Evolutionary conservation across 1,140 invertebrate species (phyloP), one percentile per base, ranked within the genome.

Genomic region (Drosophila parabipectinata): DNA sequence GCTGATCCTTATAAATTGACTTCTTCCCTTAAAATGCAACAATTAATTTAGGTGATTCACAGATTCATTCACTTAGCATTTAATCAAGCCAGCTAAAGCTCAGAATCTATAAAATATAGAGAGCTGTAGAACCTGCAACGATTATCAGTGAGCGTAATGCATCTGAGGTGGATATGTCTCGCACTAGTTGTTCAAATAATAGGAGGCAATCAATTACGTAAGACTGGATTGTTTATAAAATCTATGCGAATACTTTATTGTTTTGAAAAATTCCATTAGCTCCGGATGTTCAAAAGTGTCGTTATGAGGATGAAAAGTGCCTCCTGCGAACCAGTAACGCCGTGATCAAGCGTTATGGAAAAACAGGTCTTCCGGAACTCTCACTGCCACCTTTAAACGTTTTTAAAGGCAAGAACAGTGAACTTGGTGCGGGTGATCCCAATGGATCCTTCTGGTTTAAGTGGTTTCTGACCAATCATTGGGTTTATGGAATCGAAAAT

Each of bases 131-230:
- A 24, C 8, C 6, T 4, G 18, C 8, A 24, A 10, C 3, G 15
- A 8, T 12, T 26, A 15, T 12, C 28, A 62, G 58, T 45, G n/a
- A 14, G 6, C 44, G 54, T n/a, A 63, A 64, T 32, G 24, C 14
- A 64, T 15, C 34, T 63, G 0, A 32, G 44, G n/a, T 10, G 28
- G 18, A 15, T 30, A 34, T 57, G 8, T 14, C 21, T 48, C 14
- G 10, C 9, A 32, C 1, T 56, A 34, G n/a, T 57, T 18, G 39
- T 24, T 26, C 21, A 34, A 18, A 39, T 47, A 12, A 26, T 9
- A 1, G 4, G 4, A 48, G 30, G 18, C 8, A 48, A 59, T 8
- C 30, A 39, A 4, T 28, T 37, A 26, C 28, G 44, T 28, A 58
- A 48, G 14, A 21, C 2, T 12, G 15, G 2, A 15, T 18, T 44